These are phyloP conservation scores for Eurois occulta DNA, from an alignment of 2,888 invertebrate genomes.

Conservation along the genomic window DNA sequence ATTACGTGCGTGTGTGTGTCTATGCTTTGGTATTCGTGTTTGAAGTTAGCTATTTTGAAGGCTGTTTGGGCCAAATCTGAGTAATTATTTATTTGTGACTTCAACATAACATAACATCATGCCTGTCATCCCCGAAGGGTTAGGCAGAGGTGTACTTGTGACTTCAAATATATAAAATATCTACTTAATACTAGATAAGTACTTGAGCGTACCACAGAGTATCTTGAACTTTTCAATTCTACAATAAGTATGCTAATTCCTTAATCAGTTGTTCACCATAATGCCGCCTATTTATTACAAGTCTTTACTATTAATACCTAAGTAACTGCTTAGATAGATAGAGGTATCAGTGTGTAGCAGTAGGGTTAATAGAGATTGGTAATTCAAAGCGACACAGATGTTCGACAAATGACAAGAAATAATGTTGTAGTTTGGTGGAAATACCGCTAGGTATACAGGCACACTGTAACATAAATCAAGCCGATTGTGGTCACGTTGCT, in stretches of 20 bases:
- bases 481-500: conserved; percentile 35
- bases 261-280: not conserved
- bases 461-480: conserved; percentile 14
- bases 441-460: not conserved
- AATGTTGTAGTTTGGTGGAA: conserved; percentile 6
- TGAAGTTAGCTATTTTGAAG: not conserved
- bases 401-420: conserved; percentile 9
- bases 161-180: not conserved
- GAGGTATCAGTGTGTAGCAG: not conserved
- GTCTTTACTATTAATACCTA: not conserved
- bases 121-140: too few species aligned
- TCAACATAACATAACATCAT: too few species aligned
- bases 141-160: too few species aligned
- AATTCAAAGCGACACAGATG: conserved; percentile 7
- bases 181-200: not conserved
- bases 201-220: not conserved
- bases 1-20: conserved; percentile 5
- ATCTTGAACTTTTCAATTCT: not conserved
- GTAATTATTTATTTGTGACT: not conserved
- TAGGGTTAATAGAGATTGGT: not conserved
- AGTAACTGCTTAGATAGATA: not conserved
- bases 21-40: not conserved
- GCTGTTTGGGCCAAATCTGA: too few species aligned
- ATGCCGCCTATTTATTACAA: not conserved
- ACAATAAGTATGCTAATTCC: not conserved